Evolutionary conservation across 2,888 invertebrate species (phyloP), one percentile per base, ranked within the genome.

Genomic region (Hartigia nigra): DNA sequence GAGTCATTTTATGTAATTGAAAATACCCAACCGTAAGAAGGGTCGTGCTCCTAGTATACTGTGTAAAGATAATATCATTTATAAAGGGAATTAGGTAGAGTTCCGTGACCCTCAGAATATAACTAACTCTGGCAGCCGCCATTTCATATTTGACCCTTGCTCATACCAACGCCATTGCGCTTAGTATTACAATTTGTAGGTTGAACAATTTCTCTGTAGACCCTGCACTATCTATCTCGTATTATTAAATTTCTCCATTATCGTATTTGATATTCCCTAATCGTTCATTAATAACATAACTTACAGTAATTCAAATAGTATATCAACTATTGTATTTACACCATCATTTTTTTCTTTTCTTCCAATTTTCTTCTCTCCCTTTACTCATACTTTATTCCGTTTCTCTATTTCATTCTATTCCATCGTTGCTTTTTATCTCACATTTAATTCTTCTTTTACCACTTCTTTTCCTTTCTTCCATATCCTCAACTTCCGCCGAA

Each of bases 1-100:
- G 80, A 83, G 86, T 87, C 86, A 87, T 88, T 88, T 86, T 76
- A 82, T 86, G 85, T 87, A 87, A 88, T 88, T 88, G 87, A 86
- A 87, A 87, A 86, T 87, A 80, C 83, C 87, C 72, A 72, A 72
- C 12, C 39, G 39, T 84, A 86, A 86, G 85, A 81, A 84, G 82
- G 84, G 82, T 84, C 86, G 83, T 80, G 70, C 80, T 77, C 70
- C 39, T 39, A 23, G 39, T 55, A 55, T 55, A 55, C 39, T 55
- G 2, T 55, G 23, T 55, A 55, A 55, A 55, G 39, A 55, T 55
- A 55, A 55, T 55, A 55, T 55, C 39, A 55, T 55, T 55, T 55
- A 55, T 55, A 55, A 55, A 55, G 39, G 23, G 39, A 55, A 55
- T 55, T 55, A 55, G 39, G 39, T 23, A 55, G 39, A 55, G 39